phyloP scores from a whole-genome alignment of 2,888 invertebrate genomes.

The Adelphocoris suturalis region DNA sequence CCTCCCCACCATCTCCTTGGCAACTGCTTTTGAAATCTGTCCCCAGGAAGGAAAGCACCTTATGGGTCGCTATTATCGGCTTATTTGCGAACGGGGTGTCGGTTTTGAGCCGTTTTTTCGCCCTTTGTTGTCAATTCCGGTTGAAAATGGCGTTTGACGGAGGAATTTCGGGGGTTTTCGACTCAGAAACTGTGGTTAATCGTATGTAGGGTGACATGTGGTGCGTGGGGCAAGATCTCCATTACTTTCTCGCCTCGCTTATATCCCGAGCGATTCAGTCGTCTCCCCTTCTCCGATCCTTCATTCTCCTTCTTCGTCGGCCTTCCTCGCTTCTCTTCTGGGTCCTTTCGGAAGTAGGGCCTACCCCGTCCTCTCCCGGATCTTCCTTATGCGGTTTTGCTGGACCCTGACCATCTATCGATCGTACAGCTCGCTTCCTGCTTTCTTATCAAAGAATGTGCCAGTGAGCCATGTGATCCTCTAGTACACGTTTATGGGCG shows the following conservation, averaged over 20 bases:
- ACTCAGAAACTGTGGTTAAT: neutral
- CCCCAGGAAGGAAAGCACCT: slow-evolving; percentile 59
- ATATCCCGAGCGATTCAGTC: slow-evolving; percentile 58
- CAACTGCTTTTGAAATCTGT: slow-evolving; percentile 66
- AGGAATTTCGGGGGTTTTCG: neutral
- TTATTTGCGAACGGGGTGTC: neutral
- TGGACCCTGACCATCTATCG: neutral
- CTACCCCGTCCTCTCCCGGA: slow-evolving; percentile 46
- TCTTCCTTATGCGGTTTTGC: neutral
- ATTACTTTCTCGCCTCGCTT: slow-evolving; percentile 69
- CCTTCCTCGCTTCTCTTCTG: neutral
- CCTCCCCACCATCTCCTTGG: slow-evolving; percentile 53
- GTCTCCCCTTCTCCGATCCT: slow-evolving; percentile 38
- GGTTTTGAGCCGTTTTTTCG: slow-evolving; percentile 46
- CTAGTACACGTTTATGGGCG: too few species aligned
- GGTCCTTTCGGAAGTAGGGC: slow-evolving; percentile 36
- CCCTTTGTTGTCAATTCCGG: neutral
- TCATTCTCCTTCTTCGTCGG: slow-evolving; percentile 38
- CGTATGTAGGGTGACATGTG: slow-evolving; percentile 61
- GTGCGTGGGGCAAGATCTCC: slow-evolving; percentile 68
- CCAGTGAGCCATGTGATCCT: too few species aligned
- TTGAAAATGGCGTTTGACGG: neutral
- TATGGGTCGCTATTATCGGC: slow-evolving; percentile 45
- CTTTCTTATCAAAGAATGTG: neutral
- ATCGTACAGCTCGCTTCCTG: neutral